These are phyloP conservation scores for Bucorvus abyssinicus DNA, from an alignment of 2,797 vertebrate genomes.

Conservation along the genomic window DNA sequence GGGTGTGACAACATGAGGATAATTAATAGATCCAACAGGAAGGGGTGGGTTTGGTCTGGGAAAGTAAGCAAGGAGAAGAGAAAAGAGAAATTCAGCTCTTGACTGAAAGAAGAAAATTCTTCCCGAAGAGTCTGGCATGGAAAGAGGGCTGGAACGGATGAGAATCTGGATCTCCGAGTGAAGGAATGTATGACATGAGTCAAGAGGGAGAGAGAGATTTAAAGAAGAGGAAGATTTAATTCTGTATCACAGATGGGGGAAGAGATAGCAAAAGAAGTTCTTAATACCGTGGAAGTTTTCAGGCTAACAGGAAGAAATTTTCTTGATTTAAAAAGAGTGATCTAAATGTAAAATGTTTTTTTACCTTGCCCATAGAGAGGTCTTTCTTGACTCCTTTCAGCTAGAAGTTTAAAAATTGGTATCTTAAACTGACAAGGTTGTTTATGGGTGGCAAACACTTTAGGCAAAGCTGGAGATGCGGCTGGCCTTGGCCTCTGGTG, in stretches of 20 bases:
- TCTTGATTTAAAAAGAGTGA: background rate
- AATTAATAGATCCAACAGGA: background rate
- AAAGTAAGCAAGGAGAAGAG: background rate
- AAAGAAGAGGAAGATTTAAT: slow-evolving; percentile 39
- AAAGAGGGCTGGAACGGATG: slow-evolving; percentile 28
- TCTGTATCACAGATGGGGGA: background rate
- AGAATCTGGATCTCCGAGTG: slow-evolving; percentile 17
- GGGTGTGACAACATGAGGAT: background rate
- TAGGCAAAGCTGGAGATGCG: background rate
- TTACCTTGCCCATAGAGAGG: background rate
- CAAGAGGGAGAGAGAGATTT: slow-evolving; percentile 24
- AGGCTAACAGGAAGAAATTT: background rate
- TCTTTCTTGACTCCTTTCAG: background rate
- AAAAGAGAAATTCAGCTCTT: background rate
- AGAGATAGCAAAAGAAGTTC: background rate
- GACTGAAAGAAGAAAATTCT: background rate
- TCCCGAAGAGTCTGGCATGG: slow-evolving; percentile 2
- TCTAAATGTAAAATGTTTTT: background rate
- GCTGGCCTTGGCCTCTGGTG: background rate
- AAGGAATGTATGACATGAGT: slow-evolving; percentile 37
- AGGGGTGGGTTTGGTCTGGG: background rate
- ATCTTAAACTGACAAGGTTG: background rate
- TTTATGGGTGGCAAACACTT: background rate
- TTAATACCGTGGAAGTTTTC: background rate
- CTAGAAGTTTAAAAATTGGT: background rate